A percentile compares a stretch with the other conserved stretches of the same genome.
These are phyloP conservation scores for Morelia viridis DNA, from an alignment of 2,797 vertebrate species.

Conservation along the genomic window DNA sequence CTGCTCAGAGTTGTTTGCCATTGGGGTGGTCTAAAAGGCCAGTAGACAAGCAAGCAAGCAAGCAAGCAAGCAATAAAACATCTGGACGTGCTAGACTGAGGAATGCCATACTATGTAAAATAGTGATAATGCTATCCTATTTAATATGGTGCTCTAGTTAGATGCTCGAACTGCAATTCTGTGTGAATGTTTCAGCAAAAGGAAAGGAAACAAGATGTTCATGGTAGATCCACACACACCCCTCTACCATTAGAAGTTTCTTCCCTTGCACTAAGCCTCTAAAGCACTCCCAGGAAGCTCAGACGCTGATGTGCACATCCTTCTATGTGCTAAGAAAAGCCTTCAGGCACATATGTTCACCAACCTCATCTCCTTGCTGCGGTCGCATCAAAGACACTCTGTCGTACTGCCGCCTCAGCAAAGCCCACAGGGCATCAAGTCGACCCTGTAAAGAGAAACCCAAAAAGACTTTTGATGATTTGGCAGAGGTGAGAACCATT, in stretches of 20 bases:
- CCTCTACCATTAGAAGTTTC: background rate
- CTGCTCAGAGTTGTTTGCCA: background rate
- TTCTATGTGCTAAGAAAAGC: background rate
- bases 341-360: constrained; percentile 15
- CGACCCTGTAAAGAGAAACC: constrained; percentile 79
- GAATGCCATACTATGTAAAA: background rate
- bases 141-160: background rate
- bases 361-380: constrained; percentile 87
- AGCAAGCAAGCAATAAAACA: background rate
- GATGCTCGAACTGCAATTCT: background rate
- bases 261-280: background rate
- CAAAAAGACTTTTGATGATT: constrained; percentile 7
- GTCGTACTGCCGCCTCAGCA: constrained; percentile 87
- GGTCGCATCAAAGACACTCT: constrained; percentile 94
- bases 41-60: background rate
- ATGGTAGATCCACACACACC: too few species aligned
- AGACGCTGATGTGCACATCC: too few species aligned
- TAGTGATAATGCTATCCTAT: background rate
- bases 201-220: background rate
- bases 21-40: background rate
- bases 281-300: background rate
- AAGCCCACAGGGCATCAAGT: constrained; percentile 92
- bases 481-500: background rate
- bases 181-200: background rate
- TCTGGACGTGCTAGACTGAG: background rate